A percentile compares a stretch with the other conserved stretches of the same genome.
Evolutionary conservation across 2,888 invertebrate species (phyloP).

Genomic region (Bruchidius siliquastri): DNA sequence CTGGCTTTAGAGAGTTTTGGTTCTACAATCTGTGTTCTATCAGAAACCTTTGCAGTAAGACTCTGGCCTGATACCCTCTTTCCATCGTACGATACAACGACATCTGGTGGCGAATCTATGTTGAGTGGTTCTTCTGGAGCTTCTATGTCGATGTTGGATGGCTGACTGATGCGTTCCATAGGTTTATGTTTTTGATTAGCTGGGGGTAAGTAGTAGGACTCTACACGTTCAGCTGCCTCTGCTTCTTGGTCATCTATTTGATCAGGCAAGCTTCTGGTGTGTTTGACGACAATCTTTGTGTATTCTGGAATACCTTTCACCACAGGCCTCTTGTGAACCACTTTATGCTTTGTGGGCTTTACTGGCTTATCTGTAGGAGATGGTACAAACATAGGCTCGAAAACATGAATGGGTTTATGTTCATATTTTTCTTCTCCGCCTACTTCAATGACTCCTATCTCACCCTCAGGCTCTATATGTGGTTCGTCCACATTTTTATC

Average conservation of each 20-base stretch:
- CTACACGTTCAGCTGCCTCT: conserved; percentile 67
- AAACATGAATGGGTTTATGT: conserved; percentile 58
- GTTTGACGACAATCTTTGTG: conserved; percentile 28
- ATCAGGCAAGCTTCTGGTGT: conserved; percentile 18
- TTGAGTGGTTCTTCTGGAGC: conserved; percentile 29
- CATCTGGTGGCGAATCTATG: conserved; percentile 46
- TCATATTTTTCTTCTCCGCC: conserved; percentile 48
- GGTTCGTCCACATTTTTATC: conserved; percentile 38
- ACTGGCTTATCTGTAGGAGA: conserved; percentile 63
- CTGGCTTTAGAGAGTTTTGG: conserved; percentile 52
- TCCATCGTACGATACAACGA: conserved; percentile 72
- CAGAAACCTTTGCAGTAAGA: conserved; percentile 46
- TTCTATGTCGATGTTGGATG: conserved; percentile 48
- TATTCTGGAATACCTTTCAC: conserved; percentile 31
- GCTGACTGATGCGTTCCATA: conserved; percentile 26
- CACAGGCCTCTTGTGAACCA: conserved; percentile 31
- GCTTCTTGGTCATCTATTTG: conserved; percentile 48
- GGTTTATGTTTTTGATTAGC: conserved; percentile 49
- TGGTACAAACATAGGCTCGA: conserved; percentile 78
- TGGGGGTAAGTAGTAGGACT: conserved; percentile 72
- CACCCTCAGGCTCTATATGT: conserved; percentile 50
- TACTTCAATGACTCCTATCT: conserved; percentile 42
- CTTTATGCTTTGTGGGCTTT: conserved; percentile 40
- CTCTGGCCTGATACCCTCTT: conserved; percentile 67
- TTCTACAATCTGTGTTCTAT: conserved; percentile 30